Conservation (phyloP, 2,113 vertebrate genomes). For the Nothocercus julius region DNA sequence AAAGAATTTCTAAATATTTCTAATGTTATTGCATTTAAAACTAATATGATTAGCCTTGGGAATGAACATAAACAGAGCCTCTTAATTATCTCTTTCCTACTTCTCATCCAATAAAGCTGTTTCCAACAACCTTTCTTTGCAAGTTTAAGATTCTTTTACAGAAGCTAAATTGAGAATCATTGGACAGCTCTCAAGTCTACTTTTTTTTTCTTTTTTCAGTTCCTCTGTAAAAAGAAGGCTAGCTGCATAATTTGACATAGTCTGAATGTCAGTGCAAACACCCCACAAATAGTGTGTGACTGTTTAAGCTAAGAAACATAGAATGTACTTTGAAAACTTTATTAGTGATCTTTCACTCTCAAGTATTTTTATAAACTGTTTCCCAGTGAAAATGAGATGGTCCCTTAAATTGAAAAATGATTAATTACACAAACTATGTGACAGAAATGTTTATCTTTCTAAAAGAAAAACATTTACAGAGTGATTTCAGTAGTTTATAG, state of each 20-base stretch:
- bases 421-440: conserved; percentile 37
- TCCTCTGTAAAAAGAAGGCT: background rate
- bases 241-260: conserved; percentile 10
- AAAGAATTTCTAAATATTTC: background rate
- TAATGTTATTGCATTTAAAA: background rate
- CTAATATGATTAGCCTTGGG: background rate
- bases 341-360: conserved; percentile 42
- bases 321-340: conserved; percentile 28
- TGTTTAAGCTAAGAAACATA: conserved; percentile 12
- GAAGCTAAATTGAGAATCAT: background rate
- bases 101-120: background rate
- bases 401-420: conserved; percentile 36
- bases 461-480: conserved; percentile 68
- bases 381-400: conserved; percentile 55
- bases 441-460: conserved; percentile 62
- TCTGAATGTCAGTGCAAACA: background rate
- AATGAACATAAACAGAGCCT: background rate
- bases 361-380: conserved; percentile 61
- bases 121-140: background rate
- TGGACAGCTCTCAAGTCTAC: background rate
- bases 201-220: background rate
- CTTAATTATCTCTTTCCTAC: background rate
- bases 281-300: conserved; percentile 7
- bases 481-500: conserved; percentile 47
- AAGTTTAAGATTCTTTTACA: background rate